Percentiles rank a stretch among this genome's conserved stretches.
Evolutionary conservation across 2,888 invertebrate genomes (phyloP).

Genomic region (Metellina segmentata): DNA sequence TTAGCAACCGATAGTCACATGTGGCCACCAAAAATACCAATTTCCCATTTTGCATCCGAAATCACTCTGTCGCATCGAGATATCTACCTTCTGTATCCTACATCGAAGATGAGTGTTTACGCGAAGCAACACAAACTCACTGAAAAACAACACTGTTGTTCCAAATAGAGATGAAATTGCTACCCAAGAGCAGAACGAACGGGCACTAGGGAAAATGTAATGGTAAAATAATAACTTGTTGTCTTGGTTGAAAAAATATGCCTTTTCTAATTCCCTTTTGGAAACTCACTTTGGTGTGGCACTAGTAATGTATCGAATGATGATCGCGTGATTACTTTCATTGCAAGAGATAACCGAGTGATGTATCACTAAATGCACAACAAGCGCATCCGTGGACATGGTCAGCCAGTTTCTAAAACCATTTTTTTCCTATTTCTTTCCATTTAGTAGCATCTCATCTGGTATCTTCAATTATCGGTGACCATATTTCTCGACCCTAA

Average conservation of each 20-base stretch:
- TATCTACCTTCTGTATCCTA: no score
- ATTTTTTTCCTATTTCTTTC: conserved; percentile 5
- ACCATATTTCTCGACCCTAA: neutral
- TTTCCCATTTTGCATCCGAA: no score
- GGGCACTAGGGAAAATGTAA: neutral
- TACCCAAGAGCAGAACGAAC: neutral
- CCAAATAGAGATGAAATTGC: neutral
- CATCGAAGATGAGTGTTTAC: no score
- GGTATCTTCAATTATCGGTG: conserved; percentile 27
- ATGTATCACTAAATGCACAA: conserved; percentile 34
- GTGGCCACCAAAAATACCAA: no score
- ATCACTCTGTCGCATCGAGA: no score
- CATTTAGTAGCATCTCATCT: neutral
- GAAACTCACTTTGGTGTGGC: neutral
- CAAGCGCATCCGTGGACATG: conserved; percentile 1
- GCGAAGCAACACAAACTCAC: no score
- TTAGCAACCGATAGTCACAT: no score
- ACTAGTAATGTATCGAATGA: conserved; percentile 13
- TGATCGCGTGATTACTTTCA: conserved; percentile 38
- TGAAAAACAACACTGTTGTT: neutral
- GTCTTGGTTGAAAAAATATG: neutral
- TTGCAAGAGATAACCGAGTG: conserved; percentile 27
- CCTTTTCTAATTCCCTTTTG: neutral
- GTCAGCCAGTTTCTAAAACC: conserved; percentile 16
- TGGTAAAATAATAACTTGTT: neutral